These are phyloP conservation scores for Phyto melanocephala DNA, from an alignment of 2,888 invertebrate species.

Conservation along the genomic window DNA sequence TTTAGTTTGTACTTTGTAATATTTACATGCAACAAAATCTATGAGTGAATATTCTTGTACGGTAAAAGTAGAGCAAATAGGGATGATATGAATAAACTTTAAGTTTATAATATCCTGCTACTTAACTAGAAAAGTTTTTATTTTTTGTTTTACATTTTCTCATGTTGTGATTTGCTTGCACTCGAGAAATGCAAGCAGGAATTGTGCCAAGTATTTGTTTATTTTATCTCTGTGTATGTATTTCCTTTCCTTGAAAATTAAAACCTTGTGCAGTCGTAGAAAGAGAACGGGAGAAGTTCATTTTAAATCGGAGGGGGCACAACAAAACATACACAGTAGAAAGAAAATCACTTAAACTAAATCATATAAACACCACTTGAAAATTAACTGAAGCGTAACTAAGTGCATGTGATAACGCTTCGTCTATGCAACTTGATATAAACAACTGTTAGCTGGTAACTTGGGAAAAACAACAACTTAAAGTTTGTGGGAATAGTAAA, in stretches of 20 bases:
- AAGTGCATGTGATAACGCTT: slow-evolving; percentile 65
- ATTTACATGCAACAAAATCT: slow-evolving; percentile 16
- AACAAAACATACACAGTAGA: not conserved
- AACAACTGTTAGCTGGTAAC: not conserved
- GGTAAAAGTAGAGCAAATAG: slow-evolving; percentile 29
- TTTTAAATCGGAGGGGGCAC: slow-evolving; percentile 1
- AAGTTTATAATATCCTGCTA: slow-evolving; percentile 60
- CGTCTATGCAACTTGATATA: slow-evolving; percentile 23
- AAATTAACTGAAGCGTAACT: slow-evolving; percentile 60
- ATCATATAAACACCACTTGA: slow-evolving; percentile 65
- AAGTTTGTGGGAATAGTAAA: slow-evolving; percentile 1
- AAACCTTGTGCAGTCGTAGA: slow-evolving; percentile 33
- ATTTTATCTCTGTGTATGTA: slow-evolving; percentile 12
- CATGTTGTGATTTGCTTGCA: slow-evolving; percentile 11
- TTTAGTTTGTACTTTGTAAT: not conserved
- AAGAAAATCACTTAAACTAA: slow-evolving; percentile 63
- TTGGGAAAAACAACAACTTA: slow-evolving; percentile 19
- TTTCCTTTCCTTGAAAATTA: slow-evolving; percentile 55
- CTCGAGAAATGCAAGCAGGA: slow-evolving; percentile 32
- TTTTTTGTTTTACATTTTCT: not conserved
- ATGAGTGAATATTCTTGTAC: not conserved
- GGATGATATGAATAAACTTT: slow-evolving; percentile 48
- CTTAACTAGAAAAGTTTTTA: slow-evolving; percentile 55
- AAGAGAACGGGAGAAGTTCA: slow-evolving; percentile 25
- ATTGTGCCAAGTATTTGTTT: slow-evolving; percentile 28